A percentile compares a stretch with the other conserved stretches of the same genome.
Evolutionary conservation across 2,113 vertebrate genomes (phyloP).

Genomic region (Regulus satrapa): DNA sequence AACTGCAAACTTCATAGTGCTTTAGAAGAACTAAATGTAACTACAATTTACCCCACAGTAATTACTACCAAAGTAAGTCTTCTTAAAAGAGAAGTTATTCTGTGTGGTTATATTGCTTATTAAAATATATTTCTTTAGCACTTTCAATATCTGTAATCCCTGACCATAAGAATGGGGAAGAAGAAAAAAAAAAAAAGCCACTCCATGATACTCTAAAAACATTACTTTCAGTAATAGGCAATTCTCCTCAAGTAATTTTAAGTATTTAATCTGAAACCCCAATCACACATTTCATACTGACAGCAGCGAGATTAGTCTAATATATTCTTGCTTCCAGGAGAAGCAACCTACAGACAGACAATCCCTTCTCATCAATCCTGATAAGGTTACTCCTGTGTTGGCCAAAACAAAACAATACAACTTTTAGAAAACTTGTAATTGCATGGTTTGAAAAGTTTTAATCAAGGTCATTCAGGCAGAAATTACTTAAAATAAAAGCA

Average conservation of each 20-base stretch:
- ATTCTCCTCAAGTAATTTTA: background rate
- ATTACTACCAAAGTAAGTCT: background rate
- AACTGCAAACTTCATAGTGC: background rate
- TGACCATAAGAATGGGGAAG: background rate
- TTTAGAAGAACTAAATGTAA: background rate
- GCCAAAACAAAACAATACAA: background rate
- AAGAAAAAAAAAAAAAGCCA: background rate
- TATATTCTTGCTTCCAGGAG: background rate
- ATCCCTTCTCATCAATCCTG: background rate
- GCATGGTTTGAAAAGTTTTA: background rate
- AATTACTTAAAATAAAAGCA: background rate
- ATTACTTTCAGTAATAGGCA: background rate
- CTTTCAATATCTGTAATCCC: background rate
- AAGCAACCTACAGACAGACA: background rate
- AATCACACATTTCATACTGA: background rate
- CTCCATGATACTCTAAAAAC: background rate
- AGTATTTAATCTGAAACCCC: background rate
- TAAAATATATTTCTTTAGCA: background rate
- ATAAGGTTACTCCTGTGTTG: background rate
- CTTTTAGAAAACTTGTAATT: background rate
- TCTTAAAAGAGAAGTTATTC: background rate
- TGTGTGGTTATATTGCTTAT: background rate
- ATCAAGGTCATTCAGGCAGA: background rate
- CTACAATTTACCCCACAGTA: background rate
- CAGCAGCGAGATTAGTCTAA: background rate